Evolutionary conservation across 2,888 invertebrate species (phyloP).

Genomic region (Malacosoma neustria): DNA sequence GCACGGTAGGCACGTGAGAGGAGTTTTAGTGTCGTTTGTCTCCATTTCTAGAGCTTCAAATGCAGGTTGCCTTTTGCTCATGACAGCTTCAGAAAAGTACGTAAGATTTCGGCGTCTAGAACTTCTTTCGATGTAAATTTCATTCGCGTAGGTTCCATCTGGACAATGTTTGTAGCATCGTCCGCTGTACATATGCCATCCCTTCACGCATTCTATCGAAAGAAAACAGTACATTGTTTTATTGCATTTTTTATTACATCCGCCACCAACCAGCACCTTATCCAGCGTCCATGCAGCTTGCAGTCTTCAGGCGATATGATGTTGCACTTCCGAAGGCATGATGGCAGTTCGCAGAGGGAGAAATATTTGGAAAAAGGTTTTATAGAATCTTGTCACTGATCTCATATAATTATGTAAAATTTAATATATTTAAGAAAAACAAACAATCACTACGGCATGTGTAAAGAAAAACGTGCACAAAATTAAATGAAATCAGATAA

Average conservation of each 20-base stretch:
- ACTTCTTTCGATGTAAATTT: slow-evolving; percentile 43
- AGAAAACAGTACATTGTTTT: slow-evolving; percentile 46
- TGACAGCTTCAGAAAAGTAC: slow-evolving; percentile 33
- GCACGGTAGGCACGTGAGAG: slow-evolving; percentile 76
- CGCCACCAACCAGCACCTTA: slow-evolving; percentile 62
- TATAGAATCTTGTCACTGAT: slow-evolving; percentile 70
- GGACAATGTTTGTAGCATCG: slow-evolving; percentile 77
- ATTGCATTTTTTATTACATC: slow-evolving; percentile 45
- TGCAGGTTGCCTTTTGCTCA: slow-evolving; percentile 45
- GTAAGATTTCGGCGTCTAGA: slow-evolving; percentile 60
- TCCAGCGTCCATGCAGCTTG: slow-evolving; percentile 65
- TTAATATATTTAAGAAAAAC: slow-evolving; percentile 23
- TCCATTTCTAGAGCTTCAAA: slow-evolving; percentile 55
- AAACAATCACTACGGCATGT: slow-evolving; percentile 31
- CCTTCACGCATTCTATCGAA: slow-evolving; percentile 79
- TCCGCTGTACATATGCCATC: slow-evolving; percentile 76
- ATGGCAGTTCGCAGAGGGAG: slow-evolving; percentile 33
- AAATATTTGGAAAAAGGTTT: slow-evolving; percentile 30
- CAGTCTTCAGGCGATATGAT: slow-evolving; percentile 44
- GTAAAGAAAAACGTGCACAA: slow-evolving; percentile 51
- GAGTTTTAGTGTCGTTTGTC: slow-evolving; percentile 31
- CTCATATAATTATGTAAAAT: slow-evolving; percentile 60
- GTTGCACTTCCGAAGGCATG: slow-evolving; percentile 44
- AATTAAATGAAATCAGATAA: slow-evolving; percentile 67
- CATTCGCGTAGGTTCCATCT: slow-evolving; percentile 59